A percentile compares a stretch with the other conserved stretches of the same genome.
These are phyloP conservation scores for Tamandua tetradactyla DNA, from an alignment of 2,797 vertebrate genomes.

Conservation along the genomic window DNA sequence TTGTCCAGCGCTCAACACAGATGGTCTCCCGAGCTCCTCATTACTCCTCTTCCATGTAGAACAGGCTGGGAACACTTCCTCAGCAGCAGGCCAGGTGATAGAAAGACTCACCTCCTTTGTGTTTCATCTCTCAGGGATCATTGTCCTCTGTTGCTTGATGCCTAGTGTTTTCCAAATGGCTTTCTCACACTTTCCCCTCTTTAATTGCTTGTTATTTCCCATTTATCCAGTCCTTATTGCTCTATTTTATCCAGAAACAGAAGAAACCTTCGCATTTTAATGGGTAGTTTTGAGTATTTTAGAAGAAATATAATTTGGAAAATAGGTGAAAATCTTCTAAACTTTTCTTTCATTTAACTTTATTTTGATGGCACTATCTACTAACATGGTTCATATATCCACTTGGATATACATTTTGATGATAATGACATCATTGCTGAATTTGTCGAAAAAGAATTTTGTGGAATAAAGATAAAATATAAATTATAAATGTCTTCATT, in stretches of 20 bases:
- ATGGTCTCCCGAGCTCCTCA: accelerated
- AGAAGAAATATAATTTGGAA: not conserved
- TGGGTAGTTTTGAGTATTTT: not conserved
- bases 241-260: not conserved
- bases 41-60: accelerated
- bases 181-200: not conserved
- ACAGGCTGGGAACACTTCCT: too few species aligned
- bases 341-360: not conserved
- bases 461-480: not conserved
- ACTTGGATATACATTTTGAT: not conserved
- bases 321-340: not conserved
- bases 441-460: conserved; percentile 1
- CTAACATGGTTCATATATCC: not conserved
- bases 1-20: not conserved
- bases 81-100: accelerated
- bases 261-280: not conserved
- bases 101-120: accelerated
- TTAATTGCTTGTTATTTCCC: not conserved
- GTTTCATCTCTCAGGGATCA: not conserved
- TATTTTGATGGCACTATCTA: not conserved
- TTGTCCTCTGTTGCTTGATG: not conserved
- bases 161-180: not conserved
- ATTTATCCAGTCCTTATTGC: not conserved
- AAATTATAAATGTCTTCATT: not conserved
- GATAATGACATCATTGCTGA: not conserved